phyloP scores from a whole-genome alignment of 2,888 invertebrate species.

The Cosmia trapezina region DNA sequence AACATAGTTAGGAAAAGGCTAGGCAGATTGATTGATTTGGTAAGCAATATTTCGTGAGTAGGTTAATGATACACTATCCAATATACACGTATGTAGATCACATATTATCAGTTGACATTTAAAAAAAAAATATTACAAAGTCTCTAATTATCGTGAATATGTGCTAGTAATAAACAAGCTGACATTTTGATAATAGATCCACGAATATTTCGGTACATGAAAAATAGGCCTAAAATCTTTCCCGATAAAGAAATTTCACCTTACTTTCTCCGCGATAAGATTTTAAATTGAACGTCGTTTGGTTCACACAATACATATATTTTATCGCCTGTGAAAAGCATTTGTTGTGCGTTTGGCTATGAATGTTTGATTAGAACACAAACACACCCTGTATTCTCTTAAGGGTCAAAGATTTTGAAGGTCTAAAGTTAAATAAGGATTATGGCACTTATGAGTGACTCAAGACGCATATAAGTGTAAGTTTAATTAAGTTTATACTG shows the following conservation, averaged over 20 bases:
- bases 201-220: slow-evolving; percentile 47
- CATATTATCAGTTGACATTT: slow-evolving; percentile 4
- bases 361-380: slow-evolving; percentile 55
- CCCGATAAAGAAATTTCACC: background rate
- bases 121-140: background rate
- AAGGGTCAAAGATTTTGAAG: slow-evolving; percentile 15
- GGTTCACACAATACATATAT: slow-evolving; percentile 22
- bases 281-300: slow-evolving; percentile 24
- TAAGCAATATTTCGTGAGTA: background rate
- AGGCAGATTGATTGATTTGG: no score
- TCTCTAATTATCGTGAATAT: background rate
- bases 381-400: slow-evolving; percentile 10
- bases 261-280: rapidly evolving
- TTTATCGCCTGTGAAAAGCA: slow-evolving; percentile 49
- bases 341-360: slow-evolving; percentile 40
- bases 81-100: no score
- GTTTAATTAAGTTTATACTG: no score
- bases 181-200: slow-evolving; percentile 58
- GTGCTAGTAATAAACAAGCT: slow-evolving; percentile 25
- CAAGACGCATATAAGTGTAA: no score
- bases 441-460: background rate
- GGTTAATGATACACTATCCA: background rate
- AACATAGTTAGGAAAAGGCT: no score
- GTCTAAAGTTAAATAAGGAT: slow-evolving; percentile 17
- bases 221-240: slow-evolving; percentile 26